A percentile compares a stretch with the other conserved stretches of the same genome.
phyloP scores from a whole-genome alignment of 2,113 vertebrate genomes.

The Brachypodius melanocephalos region DNA sequence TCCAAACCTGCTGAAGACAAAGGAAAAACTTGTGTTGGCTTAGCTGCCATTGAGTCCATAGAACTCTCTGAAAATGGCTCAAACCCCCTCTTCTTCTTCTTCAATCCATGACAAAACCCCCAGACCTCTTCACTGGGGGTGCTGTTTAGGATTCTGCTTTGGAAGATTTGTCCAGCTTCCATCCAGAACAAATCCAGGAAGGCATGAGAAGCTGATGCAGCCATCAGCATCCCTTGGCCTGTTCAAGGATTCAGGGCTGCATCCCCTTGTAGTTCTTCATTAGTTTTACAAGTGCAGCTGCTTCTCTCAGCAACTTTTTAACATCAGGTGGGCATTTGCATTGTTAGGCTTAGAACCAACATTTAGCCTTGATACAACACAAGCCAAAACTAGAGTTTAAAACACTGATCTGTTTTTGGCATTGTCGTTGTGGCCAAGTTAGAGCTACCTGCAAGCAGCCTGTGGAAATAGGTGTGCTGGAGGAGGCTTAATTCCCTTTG shows the following conservation, averaged over 20 bases:
- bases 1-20: neutral
- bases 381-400: neutral
- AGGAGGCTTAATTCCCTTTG: slow-evolving; percentile 10
- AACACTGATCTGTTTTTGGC: neutral
- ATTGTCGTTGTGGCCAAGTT: neutral
- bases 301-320: neutral
- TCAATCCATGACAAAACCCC: neutral
- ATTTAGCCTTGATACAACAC: neutral
- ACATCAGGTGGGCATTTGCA: accelerated
- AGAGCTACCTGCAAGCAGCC: neutral
- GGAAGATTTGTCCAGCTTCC: neutral
- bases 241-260: neutral
- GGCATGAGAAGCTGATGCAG: neutral
- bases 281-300: neutral
- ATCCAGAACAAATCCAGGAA: neutral
- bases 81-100: neutral
- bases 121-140: accelerated
- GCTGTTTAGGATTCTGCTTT: neutral
- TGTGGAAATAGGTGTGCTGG: neutral
- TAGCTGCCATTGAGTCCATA: neutral
- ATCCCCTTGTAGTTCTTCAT: neutral
- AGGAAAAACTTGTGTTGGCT: neutral
- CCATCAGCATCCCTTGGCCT: neutral
- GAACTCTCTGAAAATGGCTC: neutral
- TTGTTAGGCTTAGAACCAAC: neutral